A percentile compares a stretch with the other conserved stretches of the same genome.
These are phyloP conservation scores for Lycaon pictus DNA, from an alignment of 2,113 vertebrate species.

Conservation along the genomic window DNA sequence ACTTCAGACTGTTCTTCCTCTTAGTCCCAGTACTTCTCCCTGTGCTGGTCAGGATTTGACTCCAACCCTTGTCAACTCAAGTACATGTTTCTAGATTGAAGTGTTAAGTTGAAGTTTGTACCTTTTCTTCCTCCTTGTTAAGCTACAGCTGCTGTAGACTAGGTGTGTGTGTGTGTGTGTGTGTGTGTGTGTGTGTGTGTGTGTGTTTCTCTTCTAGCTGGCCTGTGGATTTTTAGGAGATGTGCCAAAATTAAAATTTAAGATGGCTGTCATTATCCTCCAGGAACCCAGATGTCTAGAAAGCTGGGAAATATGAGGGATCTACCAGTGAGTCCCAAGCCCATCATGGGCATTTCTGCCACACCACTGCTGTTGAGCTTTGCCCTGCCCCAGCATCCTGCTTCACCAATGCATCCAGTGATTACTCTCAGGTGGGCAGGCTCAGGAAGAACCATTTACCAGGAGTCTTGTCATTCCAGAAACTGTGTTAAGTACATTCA, in stretches of 20 bases:
- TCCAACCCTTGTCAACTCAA: neutral
- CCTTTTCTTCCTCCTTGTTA: neutral
- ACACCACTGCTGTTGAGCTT: too few species aligned
- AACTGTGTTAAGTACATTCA: neutral
- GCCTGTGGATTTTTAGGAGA: neutral
- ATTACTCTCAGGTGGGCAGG: neutral
- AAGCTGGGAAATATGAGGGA: neutral
- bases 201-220: neutral
- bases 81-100: neutral
- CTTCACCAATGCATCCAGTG: too few species aligned
- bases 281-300: neutral
- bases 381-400: neutral
- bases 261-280: neutral
- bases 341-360: neutral
- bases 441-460: neutral
- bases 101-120: neutral
- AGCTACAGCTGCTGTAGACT: neutral
- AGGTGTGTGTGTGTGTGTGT: too few species aligned
- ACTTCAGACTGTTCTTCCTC: neutral
- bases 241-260: neutral
- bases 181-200: too few species aligned
- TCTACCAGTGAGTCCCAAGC: neutral
- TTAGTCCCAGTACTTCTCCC: rapidly evolving
- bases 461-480: neutral
- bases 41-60: neutral